Base-by-base conservation (phyloP, 2,797 vertebrate species). In the Amblyopsis hoosieri region DNA sequence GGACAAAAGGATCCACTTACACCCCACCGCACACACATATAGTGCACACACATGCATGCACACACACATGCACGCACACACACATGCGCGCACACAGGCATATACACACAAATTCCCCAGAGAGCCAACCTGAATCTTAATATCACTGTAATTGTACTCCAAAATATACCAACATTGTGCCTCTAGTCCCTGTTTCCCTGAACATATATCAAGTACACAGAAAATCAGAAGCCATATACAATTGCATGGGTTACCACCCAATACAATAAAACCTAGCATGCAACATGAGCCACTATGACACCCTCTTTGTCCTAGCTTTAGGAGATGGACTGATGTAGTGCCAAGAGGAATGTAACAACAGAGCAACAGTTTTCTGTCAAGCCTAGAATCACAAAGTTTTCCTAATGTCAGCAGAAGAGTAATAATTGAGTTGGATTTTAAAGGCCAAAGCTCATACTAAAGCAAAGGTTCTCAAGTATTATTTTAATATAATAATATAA, bases 1-100 rank as follows among this genome's bases (percentile, higher is more conserved):
- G 91, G 88, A 78, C 89, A 82, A 75, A 66, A 66, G 68, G 85
- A 81, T 91, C 87, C 46, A 13, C 49, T 92, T 90, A 81, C 90
- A 75, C 3, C 62, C 52, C 14, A 59, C 13, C 15, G 51, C 52
- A 66, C 51, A 54, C 53, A 57, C 19, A 48, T 5, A 23, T 23
- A 23, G 3, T 23, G 3, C 23, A 23, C 23, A 23, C 23, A 60
- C 59, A 70, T n/a, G 50, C 42, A 65, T 45, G 57, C 29, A 50
- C 47, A 51, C 45, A 52, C 45, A 47, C 33, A 70, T n/a, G 50
- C 42, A 65, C 49, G 57, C 29, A 50, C 47, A 51, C 45, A 52
- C 45, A 47, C 33, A 51, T 23, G 50, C 46, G 53, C 37, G 53
- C 48, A 52, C 14, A 54, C 50, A 62, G 4, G 50, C 29, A 51